Percentiles rank a stretch among this genome's conserved stretches.
Conservation (phyloP, 2,113 vertebrate species). For the Himantopus leucocephalus region DNA sequence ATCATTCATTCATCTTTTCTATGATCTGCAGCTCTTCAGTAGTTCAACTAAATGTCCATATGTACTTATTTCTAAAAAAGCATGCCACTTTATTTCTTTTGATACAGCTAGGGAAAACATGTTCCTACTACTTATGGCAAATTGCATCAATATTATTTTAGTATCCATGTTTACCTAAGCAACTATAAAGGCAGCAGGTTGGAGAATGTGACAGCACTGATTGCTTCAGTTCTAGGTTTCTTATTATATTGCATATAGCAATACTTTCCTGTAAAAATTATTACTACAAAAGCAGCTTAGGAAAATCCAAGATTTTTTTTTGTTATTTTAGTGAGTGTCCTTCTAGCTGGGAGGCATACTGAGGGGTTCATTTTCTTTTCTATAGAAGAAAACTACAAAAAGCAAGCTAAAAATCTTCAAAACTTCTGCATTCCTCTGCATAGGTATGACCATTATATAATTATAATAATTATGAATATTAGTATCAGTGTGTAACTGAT, state of each 20-base stretch:
- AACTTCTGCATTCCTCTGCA: not conserved
- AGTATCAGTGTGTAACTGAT: not conserved
- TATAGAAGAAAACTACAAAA: not conserved
- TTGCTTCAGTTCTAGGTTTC: not conserved
- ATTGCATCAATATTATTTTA: conserved; percentile 15
- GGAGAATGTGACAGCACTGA: not conserved
- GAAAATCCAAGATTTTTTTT: not conserved
- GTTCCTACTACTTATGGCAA: not conserved
- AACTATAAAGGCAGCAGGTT: conserved; percentile 14
- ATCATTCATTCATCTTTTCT: not conserved
- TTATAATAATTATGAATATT: not conserved
- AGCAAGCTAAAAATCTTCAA: not conserved
- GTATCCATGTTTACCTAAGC: not conserved
- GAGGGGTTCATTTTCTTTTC: not conserved
- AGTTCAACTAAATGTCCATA: not conserved
- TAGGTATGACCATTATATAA: not conserved
- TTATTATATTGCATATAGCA: not conserved
- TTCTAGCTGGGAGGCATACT: not conserved
- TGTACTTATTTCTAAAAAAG: not conserved
- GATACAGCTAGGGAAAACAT: too few relatives aligned
- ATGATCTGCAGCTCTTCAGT: not conserved
- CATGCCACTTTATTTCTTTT: not conserved
- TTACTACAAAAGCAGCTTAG: not conserved
- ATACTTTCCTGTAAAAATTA: not conserved
- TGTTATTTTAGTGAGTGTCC: not conserved